A percentile compares a stretch with the other conserved stretches of the same genome.
phyloP scores from a whole-genome alignment of 1,140 invertebrate species.

The Thaumatotibia leucotreta region DNA sequence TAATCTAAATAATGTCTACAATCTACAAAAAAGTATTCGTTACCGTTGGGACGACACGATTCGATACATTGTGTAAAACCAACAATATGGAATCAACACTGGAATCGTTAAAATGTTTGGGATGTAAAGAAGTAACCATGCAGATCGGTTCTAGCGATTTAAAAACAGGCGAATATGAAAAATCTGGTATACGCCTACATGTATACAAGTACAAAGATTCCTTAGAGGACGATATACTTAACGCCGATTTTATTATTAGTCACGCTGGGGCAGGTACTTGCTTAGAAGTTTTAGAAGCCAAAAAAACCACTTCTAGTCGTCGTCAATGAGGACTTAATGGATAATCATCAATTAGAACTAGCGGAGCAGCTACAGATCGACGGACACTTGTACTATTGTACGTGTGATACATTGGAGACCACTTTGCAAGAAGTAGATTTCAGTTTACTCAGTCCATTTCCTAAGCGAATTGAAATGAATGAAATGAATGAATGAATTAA shows the following conservation, averaged over 20 bases:
- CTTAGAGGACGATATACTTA: conserved; percentile 82
- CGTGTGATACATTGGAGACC: conserved; percentile 78
- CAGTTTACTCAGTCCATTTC: conserved; percentile 77
- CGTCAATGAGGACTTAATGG: conserved; percentile 94
- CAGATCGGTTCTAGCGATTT: conserved; percentile 86
- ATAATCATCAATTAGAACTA: conserved; percentile 96
- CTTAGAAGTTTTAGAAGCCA: conserved; percentile 87
- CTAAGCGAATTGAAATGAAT: too few relatives aligned
- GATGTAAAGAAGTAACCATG: conserved; percentile 83
- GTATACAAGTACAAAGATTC: conserved; percentile 82
- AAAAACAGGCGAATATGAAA: conserved; percentile 48
- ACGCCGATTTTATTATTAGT: conserved; percentile 92
- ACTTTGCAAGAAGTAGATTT: conserved; percentile 80
- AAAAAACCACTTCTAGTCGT: conserved; percentile 94
- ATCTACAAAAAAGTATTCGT: conserved; percentile 82
- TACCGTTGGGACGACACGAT: conserved; percentile 96
- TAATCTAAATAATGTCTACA: conserved; percentile 29
- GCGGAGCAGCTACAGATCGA: conserved; percentile 87
- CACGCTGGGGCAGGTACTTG: conserved; percentile 97
- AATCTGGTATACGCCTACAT: conserved; percentile 65
- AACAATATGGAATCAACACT: conserved; percentile 76
- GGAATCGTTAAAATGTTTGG: conserved; percentile 78
- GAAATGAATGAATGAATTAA: too few relatives aligned
- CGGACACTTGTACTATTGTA: conserved; percentile 86
- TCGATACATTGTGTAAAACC: conserved; percentile 86